These are phyloP conservation scores for Triplophysa bombifrons DNA, from an alignment of 2,797 vertebrate species.

Conservation along the genomic window DNA sequence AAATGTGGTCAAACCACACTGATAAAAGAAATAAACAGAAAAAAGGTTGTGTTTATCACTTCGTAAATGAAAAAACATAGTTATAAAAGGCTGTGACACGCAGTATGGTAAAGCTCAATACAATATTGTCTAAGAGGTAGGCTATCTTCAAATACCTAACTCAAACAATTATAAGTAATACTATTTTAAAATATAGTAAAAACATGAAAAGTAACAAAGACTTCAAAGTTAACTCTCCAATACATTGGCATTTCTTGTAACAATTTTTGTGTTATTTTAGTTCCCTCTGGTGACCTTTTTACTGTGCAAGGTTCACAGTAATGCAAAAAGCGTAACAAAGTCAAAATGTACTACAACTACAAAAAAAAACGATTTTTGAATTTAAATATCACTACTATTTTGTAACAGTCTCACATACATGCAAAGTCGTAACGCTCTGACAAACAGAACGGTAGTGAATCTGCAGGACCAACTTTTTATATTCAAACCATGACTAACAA, in stretches of 20 bases:
- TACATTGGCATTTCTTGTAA: neutral
- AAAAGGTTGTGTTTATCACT: too few relatives aligned
- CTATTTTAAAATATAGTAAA: neutral
- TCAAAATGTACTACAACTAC: neutral
- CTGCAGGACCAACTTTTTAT: neutral
- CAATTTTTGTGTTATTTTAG: neutral
- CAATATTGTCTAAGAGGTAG: neutral
- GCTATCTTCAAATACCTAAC: neutral
- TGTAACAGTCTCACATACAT: neutral
- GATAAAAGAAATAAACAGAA: too few relatives aligned
- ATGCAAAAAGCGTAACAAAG: neutral
- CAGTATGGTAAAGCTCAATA: too few relatives aligned
- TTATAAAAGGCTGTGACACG: neutral
- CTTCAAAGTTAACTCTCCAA: neutral
- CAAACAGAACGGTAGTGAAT: neutral
- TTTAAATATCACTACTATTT: neutral
- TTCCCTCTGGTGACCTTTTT: neutral
- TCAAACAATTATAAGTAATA: neutral
- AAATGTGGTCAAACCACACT: too few relatives aligned
- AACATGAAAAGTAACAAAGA: neutral
- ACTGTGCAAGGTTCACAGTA: neutral
- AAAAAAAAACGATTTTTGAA: neutral
- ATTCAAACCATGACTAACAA: neutral
- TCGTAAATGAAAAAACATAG: too few relatives aligned
- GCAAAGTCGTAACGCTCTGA: neutral